Evolutionary conservation across 2,888 invertebrate species (phyloP).

Genomic region (Spilosoma lubricipeda): DNA sequence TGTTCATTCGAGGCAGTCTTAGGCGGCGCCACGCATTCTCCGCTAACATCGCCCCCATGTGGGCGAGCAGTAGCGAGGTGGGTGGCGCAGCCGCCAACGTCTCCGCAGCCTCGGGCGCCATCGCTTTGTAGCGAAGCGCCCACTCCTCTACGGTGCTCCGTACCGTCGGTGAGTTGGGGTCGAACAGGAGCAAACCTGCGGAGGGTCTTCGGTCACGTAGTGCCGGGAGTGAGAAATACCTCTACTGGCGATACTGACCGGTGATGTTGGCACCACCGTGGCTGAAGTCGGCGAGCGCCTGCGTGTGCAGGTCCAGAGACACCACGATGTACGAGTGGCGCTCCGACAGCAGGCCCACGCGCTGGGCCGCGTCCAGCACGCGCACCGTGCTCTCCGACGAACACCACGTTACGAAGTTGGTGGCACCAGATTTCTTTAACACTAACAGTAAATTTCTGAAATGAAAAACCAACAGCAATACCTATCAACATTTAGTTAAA

Average conservation of each 20-base stretch:
- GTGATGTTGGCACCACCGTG: constrained; percentile 80
- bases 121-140: constrained; percentile 39
- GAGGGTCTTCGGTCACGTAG: not conserved
- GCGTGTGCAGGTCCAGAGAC: constrained; percentile 73
- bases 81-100: constrained; percentile 51
- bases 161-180: constrained; percentile 61
- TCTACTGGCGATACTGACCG: constrained; percentile 45
- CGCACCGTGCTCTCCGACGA: constrained; percentile 65
- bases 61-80: constrained; percentile 62
- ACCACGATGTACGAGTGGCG: constrained; percentile 72
- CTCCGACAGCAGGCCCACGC: constrained; percentile 74
- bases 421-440: constrained; percentile 70
- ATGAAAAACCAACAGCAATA: not conserved
- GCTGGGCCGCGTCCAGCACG: constrained; percentile 78
- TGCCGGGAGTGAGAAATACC: not conserved
- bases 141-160: constrained; percentile 45
- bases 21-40: constrained; percentile 54
- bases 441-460: constrained; percentile 70
- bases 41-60: constrained; percentile 60
- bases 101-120: constrained; percentile 34
- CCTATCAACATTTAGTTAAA: not conserved
- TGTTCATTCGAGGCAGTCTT: constrained; percentile 47
- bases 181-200: constrained; percentile 69
- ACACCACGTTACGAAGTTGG: constrained; percentile 73
- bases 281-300: constrained; percentile 65